phyloP scores from a whole-genome alignment of 2,113 vertebrate genomes.

The Puma concolor region DNA sequence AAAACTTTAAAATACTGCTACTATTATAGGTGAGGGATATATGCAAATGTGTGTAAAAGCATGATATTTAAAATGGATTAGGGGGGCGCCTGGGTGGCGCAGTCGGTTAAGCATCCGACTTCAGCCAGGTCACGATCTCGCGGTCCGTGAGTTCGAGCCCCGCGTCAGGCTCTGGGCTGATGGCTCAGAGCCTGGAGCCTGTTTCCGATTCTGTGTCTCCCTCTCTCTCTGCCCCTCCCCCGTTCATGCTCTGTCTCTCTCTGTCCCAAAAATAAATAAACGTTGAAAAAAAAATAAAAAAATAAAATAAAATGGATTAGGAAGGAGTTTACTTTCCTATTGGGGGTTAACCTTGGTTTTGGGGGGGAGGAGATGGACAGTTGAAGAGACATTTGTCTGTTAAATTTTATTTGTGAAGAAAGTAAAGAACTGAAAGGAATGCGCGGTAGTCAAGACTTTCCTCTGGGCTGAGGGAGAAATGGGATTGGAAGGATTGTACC shows the following conservation, averaged over 20 bases:
- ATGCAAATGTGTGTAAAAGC: neutral
- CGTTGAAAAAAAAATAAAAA: neutral
- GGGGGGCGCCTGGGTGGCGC: too few relatives aligned
- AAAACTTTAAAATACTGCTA: neutral
- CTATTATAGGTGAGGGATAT: neutral
- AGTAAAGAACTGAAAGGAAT: neutral
- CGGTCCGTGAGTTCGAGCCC: too few relatives aligned
- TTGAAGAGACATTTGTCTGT: neutral
- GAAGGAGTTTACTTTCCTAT: neutral
- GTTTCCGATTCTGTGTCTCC: too few relatives aligned
- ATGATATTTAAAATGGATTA: neutral
- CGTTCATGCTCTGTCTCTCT: too few relatives aligned
- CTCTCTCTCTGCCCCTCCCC: too few relatives aligned
- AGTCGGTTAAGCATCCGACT: too few relatives aligned
- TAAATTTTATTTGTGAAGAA: constrained; percentile 33
- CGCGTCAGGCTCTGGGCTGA: too few relatives aligned
- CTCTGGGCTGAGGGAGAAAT: neutral
- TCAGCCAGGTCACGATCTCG: too few relatives aligned
- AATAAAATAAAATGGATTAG: neutral
- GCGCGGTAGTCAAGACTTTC: neutral
- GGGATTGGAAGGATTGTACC: neutral
- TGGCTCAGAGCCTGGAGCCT: too few relatives aligned
- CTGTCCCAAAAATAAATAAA: too few relatives aligned
- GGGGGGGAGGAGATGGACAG: neutral
- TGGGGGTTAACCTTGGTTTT: neutral